Base-by-base conservation (phyloP, 2,888 invertebrate species). In the Hydriomena furcata region DNA sequence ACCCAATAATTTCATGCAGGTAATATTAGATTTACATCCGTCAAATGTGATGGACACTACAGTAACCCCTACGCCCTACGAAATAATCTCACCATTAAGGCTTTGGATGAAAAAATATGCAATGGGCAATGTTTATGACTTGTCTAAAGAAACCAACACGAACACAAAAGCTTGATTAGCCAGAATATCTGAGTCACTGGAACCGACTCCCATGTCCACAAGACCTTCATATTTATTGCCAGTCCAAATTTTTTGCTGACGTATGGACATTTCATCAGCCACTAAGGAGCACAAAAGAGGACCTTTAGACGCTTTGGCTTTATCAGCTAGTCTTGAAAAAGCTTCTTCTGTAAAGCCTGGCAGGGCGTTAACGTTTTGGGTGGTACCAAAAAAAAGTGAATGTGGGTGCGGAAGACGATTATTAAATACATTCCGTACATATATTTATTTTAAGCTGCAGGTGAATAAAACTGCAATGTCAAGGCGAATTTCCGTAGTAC, bases 211-310 rank as follows among this genome's bases (percentile, higher is more conserved):
- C 12, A 42, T 32, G 2, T 42, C 32, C 8, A 42, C 32, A 5
- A 32, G 10, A 4, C 42, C 37, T 57, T 54, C 46, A 48, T 52
- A 57, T 5, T 8, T 21, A 17, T 59, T 58, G 1, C 61, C 59
- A 2, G 46, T 51, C 60, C 61, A 63, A 17, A 46, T 52, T 11
- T 52, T 57, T 43, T 63, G 60, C 7, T 44, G 38, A 1, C 63
- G 24, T 5, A 67, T 61, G 5, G 60, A 36, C 58, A 66, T 65
- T 42, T 66, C 65, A 42, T 61, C 56, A 1, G 24, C 32, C 2
- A 47, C 34, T 12, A 58, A 11, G 2, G 46, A 11, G 8, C 56
- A 43, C 10, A 41, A 23, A 6, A 34, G 1, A 21, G 4, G 28
- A 30, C 28, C 35, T 4, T 1, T 11, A 0, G 17, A 21, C 1